Evolutionary conservation across 2,888 invertebrate genomes (phyloP).

Genomic region (Drosophila kuntzei): DNA sequence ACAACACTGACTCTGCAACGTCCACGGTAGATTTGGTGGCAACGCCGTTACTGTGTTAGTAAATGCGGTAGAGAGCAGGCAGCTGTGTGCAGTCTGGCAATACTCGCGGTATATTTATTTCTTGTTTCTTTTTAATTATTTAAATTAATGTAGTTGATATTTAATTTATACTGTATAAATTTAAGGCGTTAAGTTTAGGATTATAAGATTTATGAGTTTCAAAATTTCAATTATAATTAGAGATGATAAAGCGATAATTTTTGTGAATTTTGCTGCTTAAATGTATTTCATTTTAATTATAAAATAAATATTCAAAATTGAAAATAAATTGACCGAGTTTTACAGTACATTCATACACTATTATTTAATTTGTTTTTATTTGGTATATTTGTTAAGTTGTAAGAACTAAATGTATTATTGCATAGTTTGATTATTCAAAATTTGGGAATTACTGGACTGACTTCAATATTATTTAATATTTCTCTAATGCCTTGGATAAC

Average conservation of each 20-base stretch:
- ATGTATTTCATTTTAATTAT: too few relatives aligned
- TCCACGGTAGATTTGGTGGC: too few relatives aligned
- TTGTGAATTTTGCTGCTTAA: too few relatives aligned
- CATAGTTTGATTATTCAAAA: conserved; percentile 23
- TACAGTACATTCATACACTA: neutral
- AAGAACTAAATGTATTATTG: conserved; percentile 7
- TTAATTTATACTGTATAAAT: too few relatives aligned
- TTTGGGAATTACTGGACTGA: conserved; percentile 8
- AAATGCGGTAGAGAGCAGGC: neutral
- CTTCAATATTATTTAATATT: conserved; percentile 88
- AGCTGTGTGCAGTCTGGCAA: neutral
- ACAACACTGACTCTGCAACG: neutral
- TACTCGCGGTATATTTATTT: neutral
- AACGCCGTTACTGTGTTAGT: neutral
- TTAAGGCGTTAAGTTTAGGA: too few relatives aligned
- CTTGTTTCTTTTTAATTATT: neutral
- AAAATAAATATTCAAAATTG: too few relatives aligned
- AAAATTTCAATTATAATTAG: too few relatives aligned
- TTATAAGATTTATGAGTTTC: too few relatives aligned
- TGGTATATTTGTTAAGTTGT: conserved; percentile 23
- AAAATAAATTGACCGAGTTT: too few relatives aligned
- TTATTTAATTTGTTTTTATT: neutral
- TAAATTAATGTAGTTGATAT: neutral
- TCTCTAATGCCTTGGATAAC: conserved; percentile 92
- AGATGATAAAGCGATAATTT: too few relatives aligned